phyloP scores from a whole-genome alignment of 2,113 vertebrate species.

The Lota lota region DNA sequence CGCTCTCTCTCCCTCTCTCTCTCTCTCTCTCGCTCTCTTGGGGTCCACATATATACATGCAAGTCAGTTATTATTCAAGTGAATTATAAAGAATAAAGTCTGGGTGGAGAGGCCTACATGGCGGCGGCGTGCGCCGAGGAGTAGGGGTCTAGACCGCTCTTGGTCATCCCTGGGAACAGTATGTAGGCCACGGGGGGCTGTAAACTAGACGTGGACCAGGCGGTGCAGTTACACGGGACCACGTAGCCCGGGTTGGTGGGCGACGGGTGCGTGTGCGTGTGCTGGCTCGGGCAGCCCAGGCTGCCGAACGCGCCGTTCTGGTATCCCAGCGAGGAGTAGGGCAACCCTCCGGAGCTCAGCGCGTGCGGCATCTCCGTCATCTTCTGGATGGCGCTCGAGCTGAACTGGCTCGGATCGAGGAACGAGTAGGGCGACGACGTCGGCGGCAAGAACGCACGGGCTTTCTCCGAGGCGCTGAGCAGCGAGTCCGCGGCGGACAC shows the following conservation, averaged over 20 bases:
- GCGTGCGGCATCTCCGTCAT: conserved; percentile 98
- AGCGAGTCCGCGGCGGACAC: conserved; percentile 90
- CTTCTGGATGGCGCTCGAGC: conserved; percentile 96
- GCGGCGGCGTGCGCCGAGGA: conserved; percentile 94
- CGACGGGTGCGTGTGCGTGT: conserved; percentile 98
- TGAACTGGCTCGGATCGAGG: conserved; percentile 97
- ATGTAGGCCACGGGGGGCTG: conserved; percentile 99
- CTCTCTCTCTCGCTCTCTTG: not conserved
- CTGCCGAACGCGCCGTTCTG: conserved; percentile 97
- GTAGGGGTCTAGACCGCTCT: conserved; percentile 97
- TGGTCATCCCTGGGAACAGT: conserved; percentile 99
- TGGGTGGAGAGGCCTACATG: conserved; percentile 79
- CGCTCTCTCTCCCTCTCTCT: too few relatives aligned
- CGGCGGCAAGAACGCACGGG: conserved; percentile 92
- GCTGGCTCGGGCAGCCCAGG: conserved; percentile 93
- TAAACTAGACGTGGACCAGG: conserved; percentile 97
- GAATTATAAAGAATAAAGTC: conserved; percentile 41
- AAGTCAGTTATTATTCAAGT: conserved; percentile 72
- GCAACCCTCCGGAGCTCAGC: conserved; percentile 90
- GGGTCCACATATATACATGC: conserved; percentile 79
- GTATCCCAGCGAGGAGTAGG: conserved; percentile 98
- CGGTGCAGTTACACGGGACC: conserved; percentile 98
- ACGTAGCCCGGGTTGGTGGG: conserved; percentile 99
- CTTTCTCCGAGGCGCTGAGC: conserved; percentile 89
- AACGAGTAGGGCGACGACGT: conserved; percentile 94